Conservation (phyloP, 2,113 vertebrate genomes). For the Myotis lucifugus region DNA sequence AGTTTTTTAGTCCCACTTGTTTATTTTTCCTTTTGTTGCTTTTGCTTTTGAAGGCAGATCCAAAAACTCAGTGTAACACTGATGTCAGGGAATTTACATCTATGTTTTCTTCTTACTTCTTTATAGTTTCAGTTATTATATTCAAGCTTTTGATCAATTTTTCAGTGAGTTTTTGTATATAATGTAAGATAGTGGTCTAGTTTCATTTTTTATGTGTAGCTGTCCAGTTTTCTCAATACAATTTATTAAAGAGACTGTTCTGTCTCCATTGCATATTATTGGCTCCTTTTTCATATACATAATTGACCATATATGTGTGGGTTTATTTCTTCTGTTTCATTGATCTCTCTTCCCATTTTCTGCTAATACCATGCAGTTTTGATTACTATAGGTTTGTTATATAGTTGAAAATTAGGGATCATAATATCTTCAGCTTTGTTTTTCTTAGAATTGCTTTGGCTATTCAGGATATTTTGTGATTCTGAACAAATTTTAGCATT, state of each 20-base stretch:
- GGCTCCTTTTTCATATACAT: background rate
- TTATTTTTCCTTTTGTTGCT: background rate
- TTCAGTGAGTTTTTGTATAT: background rate
- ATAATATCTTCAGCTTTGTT: background rate
- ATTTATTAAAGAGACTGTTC: background rate
- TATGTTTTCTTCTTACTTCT: background rate
- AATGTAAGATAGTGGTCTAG: background rate
- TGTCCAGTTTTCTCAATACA: background rate
- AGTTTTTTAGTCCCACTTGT: background rate
- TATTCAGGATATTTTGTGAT: background rate
- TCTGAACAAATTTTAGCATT: background rate
- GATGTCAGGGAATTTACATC: background rate
- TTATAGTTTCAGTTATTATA: background rate
- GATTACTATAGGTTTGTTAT: background rate
- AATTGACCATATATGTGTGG: background rate
- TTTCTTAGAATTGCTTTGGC: background rate
- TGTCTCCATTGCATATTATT: background rate
- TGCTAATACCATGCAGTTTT: background rate
- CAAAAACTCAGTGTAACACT: background rate
- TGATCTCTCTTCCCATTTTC: background rate
- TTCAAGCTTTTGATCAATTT: background rate
- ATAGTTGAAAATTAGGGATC: background rate
- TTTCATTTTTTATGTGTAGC: background rate
- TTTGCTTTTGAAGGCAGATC: background rate
- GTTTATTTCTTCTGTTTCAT: background rate